A percentile compares a stretch with the other conserved stretches of the same genome.
These are phyloP conservation scores for Onychomys arenicola DNA, from an alignment of 2,797 vertebrate genomes.

Conservation along the genomic window DNA sequence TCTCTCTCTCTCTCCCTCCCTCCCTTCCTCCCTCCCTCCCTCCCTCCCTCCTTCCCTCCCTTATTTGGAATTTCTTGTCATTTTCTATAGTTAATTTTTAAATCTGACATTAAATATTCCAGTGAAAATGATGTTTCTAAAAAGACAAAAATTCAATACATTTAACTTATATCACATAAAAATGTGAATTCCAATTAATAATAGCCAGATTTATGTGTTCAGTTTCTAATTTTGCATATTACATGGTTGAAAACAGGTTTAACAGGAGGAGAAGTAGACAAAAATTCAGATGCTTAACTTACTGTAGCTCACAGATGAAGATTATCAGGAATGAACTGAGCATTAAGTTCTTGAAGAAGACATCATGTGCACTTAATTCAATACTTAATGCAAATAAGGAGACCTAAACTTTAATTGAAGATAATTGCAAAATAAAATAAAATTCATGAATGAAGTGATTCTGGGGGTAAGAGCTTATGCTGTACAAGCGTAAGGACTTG, in stretches of 20 bases:
- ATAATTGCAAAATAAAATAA: neutral
- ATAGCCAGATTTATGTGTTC: neutral
- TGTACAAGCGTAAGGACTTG: neutral
- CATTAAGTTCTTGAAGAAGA: neutral
- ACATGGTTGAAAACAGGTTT: neutral
- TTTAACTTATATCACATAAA: neutral
- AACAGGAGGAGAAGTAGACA: neutral
- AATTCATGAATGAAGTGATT: neutral
- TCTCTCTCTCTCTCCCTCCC: neutral
- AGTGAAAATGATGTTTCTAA: neutral
- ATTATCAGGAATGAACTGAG: neutral
- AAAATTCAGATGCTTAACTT: neutral
- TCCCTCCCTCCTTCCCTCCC: neutral
- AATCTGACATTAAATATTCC: neutral
- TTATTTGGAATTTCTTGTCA: neutral
- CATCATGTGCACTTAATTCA: neutral
- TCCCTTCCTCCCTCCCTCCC: neutral
- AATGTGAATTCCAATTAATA: neutral
- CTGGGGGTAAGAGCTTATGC: neutral
- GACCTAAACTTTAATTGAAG: neutral
- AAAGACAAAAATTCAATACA: neutral
- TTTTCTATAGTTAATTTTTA: conserved; percentile 4
- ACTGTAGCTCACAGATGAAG: neutral
- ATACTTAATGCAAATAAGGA: neutral
- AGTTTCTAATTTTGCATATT: neutral